phyloP scores from a whole-genome alignment of 2,888 invertebrate species.

The Cosmopolites sordidus region DNA sequence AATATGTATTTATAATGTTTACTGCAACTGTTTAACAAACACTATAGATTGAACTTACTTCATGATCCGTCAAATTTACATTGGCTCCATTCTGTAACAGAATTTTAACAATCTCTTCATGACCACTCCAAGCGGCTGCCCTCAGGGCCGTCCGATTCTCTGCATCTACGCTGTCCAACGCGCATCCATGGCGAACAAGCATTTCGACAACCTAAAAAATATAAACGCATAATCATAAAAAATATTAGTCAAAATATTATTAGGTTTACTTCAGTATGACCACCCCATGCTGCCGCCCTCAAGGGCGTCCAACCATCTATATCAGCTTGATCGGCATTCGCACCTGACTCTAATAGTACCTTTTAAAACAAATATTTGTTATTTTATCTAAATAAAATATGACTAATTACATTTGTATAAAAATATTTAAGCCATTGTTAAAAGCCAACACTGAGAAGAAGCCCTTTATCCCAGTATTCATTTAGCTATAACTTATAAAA shows the following conservation, averaged over 20 bases:
- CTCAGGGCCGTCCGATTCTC: conserved; percentile 86
- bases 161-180: conserved; percentile 82
- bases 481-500: no score
- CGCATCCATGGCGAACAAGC: conserved; percentile 72
- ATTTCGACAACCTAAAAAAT: conserved; percentile 75
- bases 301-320: conserved; percentile 87
- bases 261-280: conserved; percentile 72
- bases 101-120: conserved; percentile 75
- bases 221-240: no score
- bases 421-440: no score
- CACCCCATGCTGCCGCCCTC: conserved; percentile 93
- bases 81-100: conserved; percentile 72
- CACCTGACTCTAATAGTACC: conserved; percentile 57
- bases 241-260: no score
- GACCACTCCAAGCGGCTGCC: conserved; percentile 92
- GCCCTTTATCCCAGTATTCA: no score
- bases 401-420: no score
- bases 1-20: no score
- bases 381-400: no score
- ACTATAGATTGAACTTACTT: no score
- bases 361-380: no score
- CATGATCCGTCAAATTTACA: conserved; percentile 80
- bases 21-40: no score
- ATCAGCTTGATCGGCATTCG: conserved; percentile 72
- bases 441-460: no score